Evolutionary conservation across 2,888 invertebrate species (phyloP).

Genomic region (Amiota communis): DNA sequence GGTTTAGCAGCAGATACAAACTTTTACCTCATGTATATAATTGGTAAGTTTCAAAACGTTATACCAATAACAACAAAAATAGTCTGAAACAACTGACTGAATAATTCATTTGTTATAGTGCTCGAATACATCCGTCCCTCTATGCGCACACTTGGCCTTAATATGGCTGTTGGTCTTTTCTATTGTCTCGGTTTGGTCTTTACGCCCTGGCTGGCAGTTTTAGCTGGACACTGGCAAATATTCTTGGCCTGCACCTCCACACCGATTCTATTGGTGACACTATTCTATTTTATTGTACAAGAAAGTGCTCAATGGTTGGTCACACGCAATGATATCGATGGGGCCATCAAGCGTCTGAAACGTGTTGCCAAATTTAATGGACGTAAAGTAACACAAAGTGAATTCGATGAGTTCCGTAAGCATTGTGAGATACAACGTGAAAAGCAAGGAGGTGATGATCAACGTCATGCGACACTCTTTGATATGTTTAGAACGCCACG

Average conservation of each 20-base stretch:
- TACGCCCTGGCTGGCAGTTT: constrained; percentile 75
- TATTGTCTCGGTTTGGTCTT: constrained; percentile 76
- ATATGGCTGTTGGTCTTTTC: constrained; percentile 77
- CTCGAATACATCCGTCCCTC: constrained; percentile 77
- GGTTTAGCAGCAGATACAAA: constrained; percentile 78
- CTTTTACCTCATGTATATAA: constrained; percentile 78
- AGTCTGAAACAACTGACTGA: not conserved
- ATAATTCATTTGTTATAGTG: constrained; percentile 67
- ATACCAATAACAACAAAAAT: not conserved
- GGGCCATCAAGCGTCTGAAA: constrained; percentile 75
- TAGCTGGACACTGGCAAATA: constrained; percentile 74
- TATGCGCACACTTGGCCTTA: constrained; percentile 77
- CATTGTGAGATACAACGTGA: constrained; percentile 70
- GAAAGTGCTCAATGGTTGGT: constrained; percentile 79
- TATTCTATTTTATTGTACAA: constrained; percentile 76
- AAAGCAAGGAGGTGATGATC: constrained; percentile 66
- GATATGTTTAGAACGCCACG: constrained; percentile 76
- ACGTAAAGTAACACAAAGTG: constrained; percentile 71
- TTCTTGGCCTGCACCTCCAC: constrained; percentile 75
- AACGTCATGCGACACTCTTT: constrained; percentile 69
- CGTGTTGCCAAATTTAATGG: constrained; percentile 76
- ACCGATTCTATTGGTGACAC: constrained; percentile 74
- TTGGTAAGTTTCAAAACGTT: constrained; percentile 71
- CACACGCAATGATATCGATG: constrained; percentile 75
- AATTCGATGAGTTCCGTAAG: constrained; percentile 71